Evolutionary conservation across 2,113 vertebrate genomes (phyloP).

Genomic region (Ciconia maguari): DNA sequence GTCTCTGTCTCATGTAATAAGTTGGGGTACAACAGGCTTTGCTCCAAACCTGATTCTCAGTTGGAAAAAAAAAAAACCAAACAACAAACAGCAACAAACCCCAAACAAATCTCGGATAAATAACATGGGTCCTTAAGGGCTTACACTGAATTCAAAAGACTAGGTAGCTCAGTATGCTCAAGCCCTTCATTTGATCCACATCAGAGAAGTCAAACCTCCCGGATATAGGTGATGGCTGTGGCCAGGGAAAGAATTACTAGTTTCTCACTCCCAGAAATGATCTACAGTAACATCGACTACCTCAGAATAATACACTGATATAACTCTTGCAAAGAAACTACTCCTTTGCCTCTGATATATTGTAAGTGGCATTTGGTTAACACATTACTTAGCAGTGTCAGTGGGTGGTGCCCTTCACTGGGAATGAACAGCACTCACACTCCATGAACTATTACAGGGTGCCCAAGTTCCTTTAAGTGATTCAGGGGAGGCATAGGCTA

Average conservation of each 20-base stretch:
- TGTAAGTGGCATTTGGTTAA: background rate
- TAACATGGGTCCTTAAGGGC: background rate
- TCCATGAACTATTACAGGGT: background rate
- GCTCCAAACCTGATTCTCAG: background rate
- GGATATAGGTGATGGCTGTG: background rate
- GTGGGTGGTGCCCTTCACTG: background rate
- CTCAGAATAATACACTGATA: background rate
- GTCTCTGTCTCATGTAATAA: background rate
- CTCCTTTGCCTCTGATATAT: background rate
- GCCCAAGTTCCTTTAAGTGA: background rate
- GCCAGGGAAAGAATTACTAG: background rate
- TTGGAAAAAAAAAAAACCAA: background rate
- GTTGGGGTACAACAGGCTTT: background rate
- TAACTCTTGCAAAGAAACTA: background rate
- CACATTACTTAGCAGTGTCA: background rate
- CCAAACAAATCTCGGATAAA: background rate
- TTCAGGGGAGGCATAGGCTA: background rate
- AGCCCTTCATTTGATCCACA: background rate
- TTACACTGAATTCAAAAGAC: background rate
- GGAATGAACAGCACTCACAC: background rate
- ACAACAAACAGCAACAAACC: rapidly evolving
- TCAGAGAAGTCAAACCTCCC: background rate
- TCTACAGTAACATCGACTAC: rapidly evolving
- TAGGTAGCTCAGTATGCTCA: background rate
- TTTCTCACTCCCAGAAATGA: background rate